Percentiles rank a stretch among this genome's conserved stretches.
Conservation (phyloP, 2,888 invertebrate species). For the Cephus spinipes region DNA sequence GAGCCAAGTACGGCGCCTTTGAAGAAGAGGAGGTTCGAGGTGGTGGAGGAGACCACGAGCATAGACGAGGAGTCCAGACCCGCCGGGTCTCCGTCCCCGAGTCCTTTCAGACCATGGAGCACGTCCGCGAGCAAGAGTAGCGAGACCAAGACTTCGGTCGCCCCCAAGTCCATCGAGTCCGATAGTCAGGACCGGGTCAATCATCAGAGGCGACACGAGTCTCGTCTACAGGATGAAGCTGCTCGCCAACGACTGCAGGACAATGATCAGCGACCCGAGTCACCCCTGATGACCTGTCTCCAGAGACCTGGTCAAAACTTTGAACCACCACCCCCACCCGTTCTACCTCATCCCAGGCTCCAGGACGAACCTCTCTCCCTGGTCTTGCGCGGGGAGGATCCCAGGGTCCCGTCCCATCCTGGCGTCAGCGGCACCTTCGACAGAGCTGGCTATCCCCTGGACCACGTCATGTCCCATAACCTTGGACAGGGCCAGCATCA, state of each 20-base stretch:
- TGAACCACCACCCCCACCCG: constrained; percentile 30
- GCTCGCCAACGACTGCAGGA: constrained; percentile 21
- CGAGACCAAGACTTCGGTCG: constrained; percentile 17
- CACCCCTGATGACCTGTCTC: neutral
- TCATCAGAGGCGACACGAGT: constrained; percentile 30
- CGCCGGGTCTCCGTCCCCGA: constrained; percentile 60
- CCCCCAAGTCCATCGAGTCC: neutral
- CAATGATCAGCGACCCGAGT: constrained; percentile 10
- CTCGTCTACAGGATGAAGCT: constrained; percentile 43
- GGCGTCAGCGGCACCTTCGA: constrained; percentile 63
- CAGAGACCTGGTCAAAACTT: constrained; percentile 39
- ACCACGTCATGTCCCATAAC: constrained; percentile 40
- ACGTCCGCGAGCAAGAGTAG: constrained; percentile 32
- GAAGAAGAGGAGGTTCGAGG: constrained; percentile 72
- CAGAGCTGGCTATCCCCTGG: constrained; percentile 24
- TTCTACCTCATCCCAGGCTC: constrained; percentile 37
- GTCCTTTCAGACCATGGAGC: constrained; percentile 78
- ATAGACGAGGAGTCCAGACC: constrained; percentile 54
- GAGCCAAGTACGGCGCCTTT: constrained; percentile 71
- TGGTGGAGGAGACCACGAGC: constrained; percentile 48
- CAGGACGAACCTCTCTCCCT: constrained; percentile 76
- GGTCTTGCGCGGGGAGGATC: constrained; percentile 67
- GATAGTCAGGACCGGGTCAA: neutral
- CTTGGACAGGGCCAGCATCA: constrained; percentile 25
- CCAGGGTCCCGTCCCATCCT: constrained; percentile 71